Evolutionary conservation across 2,888 invertebrate species (phyloP).

Genomic region (Scaptomyza reducta): DNA sequence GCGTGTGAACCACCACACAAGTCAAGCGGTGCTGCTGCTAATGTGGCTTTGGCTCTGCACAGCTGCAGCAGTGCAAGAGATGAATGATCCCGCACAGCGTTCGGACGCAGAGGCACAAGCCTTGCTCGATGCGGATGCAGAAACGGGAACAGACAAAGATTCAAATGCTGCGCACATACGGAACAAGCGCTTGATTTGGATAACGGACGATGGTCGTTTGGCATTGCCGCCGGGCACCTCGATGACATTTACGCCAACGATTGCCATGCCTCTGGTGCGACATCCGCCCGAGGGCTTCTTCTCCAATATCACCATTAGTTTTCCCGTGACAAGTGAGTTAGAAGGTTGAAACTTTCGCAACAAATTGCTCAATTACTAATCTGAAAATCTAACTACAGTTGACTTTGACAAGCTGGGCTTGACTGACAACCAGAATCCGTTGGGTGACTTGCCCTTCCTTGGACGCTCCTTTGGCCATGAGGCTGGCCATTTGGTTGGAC

Average conservation of each 20-base stretch:
- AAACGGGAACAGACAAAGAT: constrained; percentile 20
- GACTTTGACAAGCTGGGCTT: constrained; percentile 93
- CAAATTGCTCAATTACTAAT: constrained; percentile 17
- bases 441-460: constrained; percentile 90
- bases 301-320: constrained; percentile 92
- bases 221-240: constrained; percentile 93
- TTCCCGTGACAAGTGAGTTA: constrained; percentile 93
- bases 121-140: constrained; percentile 41
- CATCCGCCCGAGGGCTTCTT: constrained; percentile 94
- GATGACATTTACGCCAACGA: constrained; percentile 91
- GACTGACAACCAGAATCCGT: constrained; percentile 95
- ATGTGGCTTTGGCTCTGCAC: constrained; percentile 27
- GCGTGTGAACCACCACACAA: constrained; percentile 23
- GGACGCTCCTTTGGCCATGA: constrained; percentile 90
- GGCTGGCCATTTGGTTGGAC: constrained; percentile 87
- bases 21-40: constrained; percentile 33
- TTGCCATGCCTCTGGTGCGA: constrained; percentile 92
- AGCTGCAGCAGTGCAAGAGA: constrained; percentile 29
- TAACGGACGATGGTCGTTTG: constrained; percentile 92
- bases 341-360: not conserved
- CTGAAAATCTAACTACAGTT: constrained; percentile 85
- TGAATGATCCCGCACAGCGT: constrained; percentile 50
- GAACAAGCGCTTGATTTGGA: constrained; percentile 93
- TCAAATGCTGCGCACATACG: constrained; percentile 87
- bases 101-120: constrained; percentile 55